Evolutionary conservation across 2,888 invertebrate species (phyloP), one percentile per base, ranked within the genome.

Genomic region (Siphlonurus alternatus): DNA sequence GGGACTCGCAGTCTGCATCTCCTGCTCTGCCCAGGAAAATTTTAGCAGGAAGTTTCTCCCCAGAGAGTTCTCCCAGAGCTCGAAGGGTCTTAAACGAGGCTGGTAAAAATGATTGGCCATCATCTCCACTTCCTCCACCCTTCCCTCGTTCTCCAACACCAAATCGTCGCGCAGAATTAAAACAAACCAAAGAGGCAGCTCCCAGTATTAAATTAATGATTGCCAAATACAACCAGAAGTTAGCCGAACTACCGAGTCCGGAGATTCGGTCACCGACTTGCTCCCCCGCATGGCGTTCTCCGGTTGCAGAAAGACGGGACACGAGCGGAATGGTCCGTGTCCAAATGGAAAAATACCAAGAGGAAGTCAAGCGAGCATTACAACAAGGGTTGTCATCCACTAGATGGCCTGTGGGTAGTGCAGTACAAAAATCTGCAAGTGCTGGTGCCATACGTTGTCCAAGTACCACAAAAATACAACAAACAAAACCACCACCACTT

Each of bases 131-230:
- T 10, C 56, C 56, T 65, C 83, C 84, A 5, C 83, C 84, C 0
- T 72, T 85, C 7, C 84, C 83, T 1, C 75, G 78, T 59, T 85
- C 85, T 0, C 84, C 84, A 15, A 74, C 72, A 15, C 71, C 76
- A 0, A 51, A 38, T 10, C 63, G 69, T 62, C 62, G 67, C n/a
- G 67, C 65, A 19, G 38, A 65, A 1, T 65, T 64, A 22, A 63
- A 60, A 53, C 59, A 51, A 23, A 59, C 78, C 1, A 85, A 85
- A 70, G 85, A 85, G 71, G 82, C 85, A 20, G 83, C 86, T 0
- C 86, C 87, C 0, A 84, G 84, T 59, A 86, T 87, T 54, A 76
- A 83, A 59, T 79, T 85, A 64, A 87, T 87, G 85, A 83, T 87
- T 70, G 85, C 83, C 59, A 80, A 83, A 68, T 86, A 86, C 70